Evolutionary conservation across 1,140 invertebrate species (phyloP).

Genomic region (Ostrea denselamellosa): DNA sequence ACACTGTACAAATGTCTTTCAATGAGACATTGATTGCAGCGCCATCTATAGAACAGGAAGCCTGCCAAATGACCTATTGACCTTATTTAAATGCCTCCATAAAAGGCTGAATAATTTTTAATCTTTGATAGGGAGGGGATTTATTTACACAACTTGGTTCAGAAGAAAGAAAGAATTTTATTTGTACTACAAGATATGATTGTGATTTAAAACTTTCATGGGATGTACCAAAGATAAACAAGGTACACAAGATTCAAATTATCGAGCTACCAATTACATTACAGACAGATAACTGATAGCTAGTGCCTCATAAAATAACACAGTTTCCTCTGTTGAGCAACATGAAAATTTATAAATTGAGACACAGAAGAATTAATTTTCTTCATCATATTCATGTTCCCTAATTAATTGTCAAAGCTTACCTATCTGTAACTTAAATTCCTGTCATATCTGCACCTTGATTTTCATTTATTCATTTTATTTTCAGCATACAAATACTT

Average conservation of each 20-base stretch:
- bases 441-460: too few relatives aligned
- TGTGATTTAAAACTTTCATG: constrained; percentile 36
- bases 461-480: too few relatives aligned
- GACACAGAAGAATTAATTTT: too few relatives aligned
- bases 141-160: constrained; percentile 11
- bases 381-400: too few relatives aligned
- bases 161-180: constrained; percentile 31
- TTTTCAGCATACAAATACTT: too few relatives aligned
- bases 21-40: constrained; percentile 26
- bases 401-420: too few relatives aligned
- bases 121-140: constrained; percentile 39
- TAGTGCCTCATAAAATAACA: too few relatives aligned
- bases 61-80: constrained; percentile 13
- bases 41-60: constrained; percentile 22
- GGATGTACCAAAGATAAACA: constrained; percentile 28
- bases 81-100: constrained; percentile 35
- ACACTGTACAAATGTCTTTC: constrained; percentile 21
- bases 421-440: too few relatives aligned
- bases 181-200: constrained; percentile 37
- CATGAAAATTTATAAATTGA: background rate
- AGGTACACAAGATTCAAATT: constrained; percentile 18
- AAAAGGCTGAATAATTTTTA: constrained; percentile 33
- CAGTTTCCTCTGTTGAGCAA: background rate
- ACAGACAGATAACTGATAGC: background rate
- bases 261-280: constrained; percentile 5